Evolutionary conservation across 2,113 vertebrate genomes (phyloP).

Genomic region (Mus musculus): DNA sequence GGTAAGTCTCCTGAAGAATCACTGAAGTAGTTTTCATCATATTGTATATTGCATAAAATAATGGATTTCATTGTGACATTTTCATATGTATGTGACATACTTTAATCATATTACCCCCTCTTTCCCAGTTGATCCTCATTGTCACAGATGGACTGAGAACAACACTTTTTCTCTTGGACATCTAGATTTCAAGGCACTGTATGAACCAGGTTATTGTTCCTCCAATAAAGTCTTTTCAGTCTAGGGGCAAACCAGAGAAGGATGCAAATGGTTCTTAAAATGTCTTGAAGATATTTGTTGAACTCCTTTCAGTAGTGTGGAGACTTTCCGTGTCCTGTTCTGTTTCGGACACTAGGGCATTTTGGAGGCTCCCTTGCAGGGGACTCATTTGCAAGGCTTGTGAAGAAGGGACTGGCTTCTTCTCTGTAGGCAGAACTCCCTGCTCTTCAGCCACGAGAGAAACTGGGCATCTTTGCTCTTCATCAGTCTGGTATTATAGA

Average conservation of each 20-base stretch:
- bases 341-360: not conserved
- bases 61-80: not conserved
- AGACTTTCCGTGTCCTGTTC: not conserved
- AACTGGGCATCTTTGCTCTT: constrained; percentile 23
- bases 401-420: not conserved
- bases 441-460: not conserved
- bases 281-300: not conserved
- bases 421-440: not conserved
- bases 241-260: not conserved
- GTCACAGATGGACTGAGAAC: not conserved
- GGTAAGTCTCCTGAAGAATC: constrained; percentile 48
- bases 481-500: constrained; percentile 33
- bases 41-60: not conserved
- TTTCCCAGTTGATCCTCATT: not conserved
- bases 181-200: not conserved
- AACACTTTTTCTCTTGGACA: not conserved
- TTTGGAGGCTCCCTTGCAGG: not conserved
- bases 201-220: not conserved
- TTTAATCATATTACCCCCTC: not conserved
- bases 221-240: not conserved
- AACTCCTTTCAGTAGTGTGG: not conserved
- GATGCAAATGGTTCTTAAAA: constrained; percentile 13
- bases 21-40: not conserved
- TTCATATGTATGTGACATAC: not conserved
- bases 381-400: not conserved